phyloP scores from a whole-genome alignment of 2,113 vertebrate genomes.

The Cottus gobio region DNA sequence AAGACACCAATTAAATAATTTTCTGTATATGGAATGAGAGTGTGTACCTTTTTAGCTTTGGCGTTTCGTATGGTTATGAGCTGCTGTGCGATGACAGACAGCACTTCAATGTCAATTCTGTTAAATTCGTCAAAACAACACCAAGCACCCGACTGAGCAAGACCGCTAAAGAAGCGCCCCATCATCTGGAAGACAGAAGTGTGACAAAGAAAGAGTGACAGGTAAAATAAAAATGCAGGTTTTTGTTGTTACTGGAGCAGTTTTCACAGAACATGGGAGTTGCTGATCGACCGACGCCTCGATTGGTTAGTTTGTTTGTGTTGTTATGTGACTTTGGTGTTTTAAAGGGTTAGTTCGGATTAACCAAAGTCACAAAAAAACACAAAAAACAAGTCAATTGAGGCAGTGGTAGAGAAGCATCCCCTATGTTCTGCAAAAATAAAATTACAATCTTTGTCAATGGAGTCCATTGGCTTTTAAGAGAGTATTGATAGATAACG shows the following conservation, averaged over 20 bases:
- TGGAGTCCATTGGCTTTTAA: too few relatives aligned
- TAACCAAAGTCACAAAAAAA: background rate
- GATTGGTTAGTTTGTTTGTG: too few relatives aligned
- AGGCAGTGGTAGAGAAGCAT: too few relatives aligned
- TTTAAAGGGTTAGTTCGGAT: too few relatives aligned
- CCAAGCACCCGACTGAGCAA: conserved; percentile 89
- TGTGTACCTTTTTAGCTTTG: conserved; percentile 84
- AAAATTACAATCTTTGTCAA: too few relatives aligned
- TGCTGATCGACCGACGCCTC: too few relatives aligned
- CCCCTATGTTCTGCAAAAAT: too few relatives aligned
- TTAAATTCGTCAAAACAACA: conserved; percentile 91
- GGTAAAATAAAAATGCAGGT: background rate
- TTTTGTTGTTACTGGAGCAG: background rate
- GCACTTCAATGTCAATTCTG: conserved; percentile 88
- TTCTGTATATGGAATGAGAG: too few relatives aligned
- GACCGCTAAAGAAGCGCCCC: conserved; percentile 88
- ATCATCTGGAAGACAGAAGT: conserved; percentile 83
- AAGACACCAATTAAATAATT: background rate
- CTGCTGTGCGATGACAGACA: conserved; percentile 89
- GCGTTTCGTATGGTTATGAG: conserved; percentile 88
- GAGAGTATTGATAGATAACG: too few relatives aligned
- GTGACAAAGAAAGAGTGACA: background rate
- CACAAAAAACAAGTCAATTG: background rate
- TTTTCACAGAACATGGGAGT: background rate
- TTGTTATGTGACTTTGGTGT: too few relatives aligned